phyloP scores from a whole-genome alignment of 2,113 vertebrate genomes.

The Macaca mulatta region DNA sequence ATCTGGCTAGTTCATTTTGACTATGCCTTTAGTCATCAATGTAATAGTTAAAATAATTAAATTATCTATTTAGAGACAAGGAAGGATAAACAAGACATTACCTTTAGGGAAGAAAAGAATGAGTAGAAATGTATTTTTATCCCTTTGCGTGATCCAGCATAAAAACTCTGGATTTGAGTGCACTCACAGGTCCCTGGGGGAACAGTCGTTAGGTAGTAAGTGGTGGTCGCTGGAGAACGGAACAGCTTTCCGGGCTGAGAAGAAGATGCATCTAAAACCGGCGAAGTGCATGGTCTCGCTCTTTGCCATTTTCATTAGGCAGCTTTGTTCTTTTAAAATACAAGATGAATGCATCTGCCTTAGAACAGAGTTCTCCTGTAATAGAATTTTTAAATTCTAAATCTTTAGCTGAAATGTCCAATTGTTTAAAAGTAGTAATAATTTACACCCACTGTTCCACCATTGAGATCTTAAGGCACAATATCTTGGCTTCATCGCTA shows the following conservation, averaged over 20 bases:
- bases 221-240: fast-evolving
- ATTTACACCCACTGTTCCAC: not conserved
- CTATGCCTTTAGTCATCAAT: not conserved
- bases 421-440: not conserved
- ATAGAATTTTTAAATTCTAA: not conserved
- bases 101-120: not conserved
- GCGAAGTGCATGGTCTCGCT: fast-evolving
- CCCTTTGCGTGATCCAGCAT: not conserved
- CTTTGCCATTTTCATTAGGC: too few relatives aligned
- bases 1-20: not conserved
- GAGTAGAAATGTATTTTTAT: too few relatives aligned
- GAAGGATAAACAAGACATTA: not conserved
- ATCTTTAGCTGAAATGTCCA: not conserved
- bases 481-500: fast-evolving
- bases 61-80: not conserved
- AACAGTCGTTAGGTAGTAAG: too few relatives aligned
- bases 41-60: not conserved
- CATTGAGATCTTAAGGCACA: fast-evolving
- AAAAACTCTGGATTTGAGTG: too few relatives aligned
- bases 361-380: not conserved
- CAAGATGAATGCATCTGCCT: fast-evolving
- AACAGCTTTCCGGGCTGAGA: fast-evolving
- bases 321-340: not conserved
- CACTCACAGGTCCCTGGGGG: fast-evolving
- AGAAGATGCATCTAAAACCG: fast-evolving